Conservation (phyloP, 2,888 invertebrate species). For the Vandiemenella viatica region DNA sequence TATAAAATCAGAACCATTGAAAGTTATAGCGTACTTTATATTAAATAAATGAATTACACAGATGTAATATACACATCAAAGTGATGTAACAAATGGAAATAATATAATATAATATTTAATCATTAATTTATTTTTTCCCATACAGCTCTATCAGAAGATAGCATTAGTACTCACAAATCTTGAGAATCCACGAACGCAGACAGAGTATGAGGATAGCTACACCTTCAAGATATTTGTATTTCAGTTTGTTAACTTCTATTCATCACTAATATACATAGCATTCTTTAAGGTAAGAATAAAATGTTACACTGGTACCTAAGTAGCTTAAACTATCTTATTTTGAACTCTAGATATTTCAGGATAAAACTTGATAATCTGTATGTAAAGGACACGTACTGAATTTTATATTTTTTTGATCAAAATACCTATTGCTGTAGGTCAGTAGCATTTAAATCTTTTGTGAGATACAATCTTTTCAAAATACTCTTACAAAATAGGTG, state of each 20-base stretch:
- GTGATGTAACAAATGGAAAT: background rate
- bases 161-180: constrained; percentile 75
- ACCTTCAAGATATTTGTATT: constrained; percentile 97
- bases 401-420: no score
- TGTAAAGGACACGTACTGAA: no score
- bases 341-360: no score
- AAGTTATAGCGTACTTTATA: background rate
- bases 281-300: constrained; percentile 73
- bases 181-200: constrained; percentile 88
- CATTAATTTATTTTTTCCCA: constrained; percentile 17
- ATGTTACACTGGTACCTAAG: no score
- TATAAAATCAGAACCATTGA: no score
- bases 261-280: constrained; percentile 95
- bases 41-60: background rate
- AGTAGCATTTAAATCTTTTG: no score
- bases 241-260: constrained; percentile 97
- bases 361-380: no score
- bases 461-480: no score
- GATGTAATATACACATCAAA: background rate
- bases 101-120: background rate
- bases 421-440: no score
- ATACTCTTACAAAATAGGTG: no score
- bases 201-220: constrained; percentile 93
- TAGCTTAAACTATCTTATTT: no score
- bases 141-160: constrained; percentile 65